Evolutionary conservation across 2,113 vertebrate genomes (phyloP), one percentile per base, ranked within the genome.

Genomic region (Fukomys damarensis): DNA sequence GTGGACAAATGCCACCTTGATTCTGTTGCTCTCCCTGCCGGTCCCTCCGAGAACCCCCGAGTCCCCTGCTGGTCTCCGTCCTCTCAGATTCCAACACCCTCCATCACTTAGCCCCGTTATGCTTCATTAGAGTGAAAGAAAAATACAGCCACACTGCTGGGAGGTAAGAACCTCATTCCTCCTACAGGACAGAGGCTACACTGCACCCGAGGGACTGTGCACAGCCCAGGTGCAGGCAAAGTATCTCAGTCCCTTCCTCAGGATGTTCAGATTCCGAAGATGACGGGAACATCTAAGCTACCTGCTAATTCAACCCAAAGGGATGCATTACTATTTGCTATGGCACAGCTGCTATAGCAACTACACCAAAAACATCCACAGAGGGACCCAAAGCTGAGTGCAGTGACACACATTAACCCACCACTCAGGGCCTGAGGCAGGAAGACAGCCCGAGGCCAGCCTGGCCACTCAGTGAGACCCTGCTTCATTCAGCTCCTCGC

Each of bases 31-130:
- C 86, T 79, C 77, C 63, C 66, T 74, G 52, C 43, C 43, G 38
- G 43, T 16, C n/a, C 41, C 24, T 74, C 86, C 65, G 19, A 28
- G 46, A 70, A 38, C 5, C 26, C 58, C 43, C 1, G 0, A 20
- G 35, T 72, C 12, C 41, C 74, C 54, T 10, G 9, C 35, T 9
- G 56, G 59, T 81, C 16, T 65, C n/a, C 58, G 32, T 5, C 32
- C 77, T 54, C 30, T 17, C 12, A 56, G 63, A 43, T 63, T 12
- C 52, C 52, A 49, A 13, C 52, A 65, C 20, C 32, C 5, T 35
- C 41, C 28, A 3, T 1, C 8, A 35, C 26, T 52, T 2, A 30
- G 16, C 4, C 30, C 26, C 3, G 7, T 14, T 17, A 6, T n/a
- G 52, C 54, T 63, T 16, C 43, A 20, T 22, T 17, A 52, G 32